phyloP scores from a whole-genome alignment of 2,888 invertebrate genomes.

The Hirudinaria manillensis region DNA sequence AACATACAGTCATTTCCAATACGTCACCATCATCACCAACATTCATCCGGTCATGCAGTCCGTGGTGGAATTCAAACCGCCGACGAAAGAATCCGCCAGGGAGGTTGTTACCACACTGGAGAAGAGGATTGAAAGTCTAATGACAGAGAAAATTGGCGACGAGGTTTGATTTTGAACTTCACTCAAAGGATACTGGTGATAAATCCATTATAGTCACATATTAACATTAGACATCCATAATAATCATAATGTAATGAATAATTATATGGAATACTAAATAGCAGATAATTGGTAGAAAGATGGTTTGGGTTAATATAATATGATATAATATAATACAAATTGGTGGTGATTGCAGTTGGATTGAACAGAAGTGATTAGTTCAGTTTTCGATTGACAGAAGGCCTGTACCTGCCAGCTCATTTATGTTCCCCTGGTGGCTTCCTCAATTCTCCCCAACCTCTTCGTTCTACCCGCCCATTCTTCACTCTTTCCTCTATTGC shows the following conservation, averaged over 20 bases:
- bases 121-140: not conserved
- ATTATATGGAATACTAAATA: too few species aligned
- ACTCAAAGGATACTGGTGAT: too few species aligned
- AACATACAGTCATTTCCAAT: conserved; percentile 61
- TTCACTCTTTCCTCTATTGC: conserved; percentile 60
- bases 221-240: too few species aligned
- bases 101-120: not conserved
- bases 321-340: too few species aligned
- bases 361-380: too few species aligned
- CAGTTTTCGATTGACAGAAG: not conserved
- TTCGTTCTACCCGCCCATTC: conserved; percentile 64
- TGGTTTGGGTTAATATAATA: too few species aligned
- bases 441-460: conserved; percentile 60
- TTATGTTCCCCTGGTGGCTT: conserved; percentile 62
- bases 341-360: too few species aligned
- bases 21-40: conserved; percentile 62
- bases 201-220: too few species aligned
- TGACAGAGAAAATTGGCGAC: not conserved
- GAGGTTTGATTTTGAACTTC: not conserved
- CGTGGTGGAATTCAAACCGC: conserved; percentile 48
- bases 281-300: too few species aligned
- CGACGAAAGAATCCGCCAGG: not conserved
- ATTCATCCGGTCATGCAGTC: conserved; percentile 60
- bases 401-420: conserved; percentile 58
- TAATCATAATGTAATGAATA: too few species aligned